Evolutionary conservation across 2,113 vertebrate genomes (phyloP).

Genomic region (Platysteira castanea): DNA sequence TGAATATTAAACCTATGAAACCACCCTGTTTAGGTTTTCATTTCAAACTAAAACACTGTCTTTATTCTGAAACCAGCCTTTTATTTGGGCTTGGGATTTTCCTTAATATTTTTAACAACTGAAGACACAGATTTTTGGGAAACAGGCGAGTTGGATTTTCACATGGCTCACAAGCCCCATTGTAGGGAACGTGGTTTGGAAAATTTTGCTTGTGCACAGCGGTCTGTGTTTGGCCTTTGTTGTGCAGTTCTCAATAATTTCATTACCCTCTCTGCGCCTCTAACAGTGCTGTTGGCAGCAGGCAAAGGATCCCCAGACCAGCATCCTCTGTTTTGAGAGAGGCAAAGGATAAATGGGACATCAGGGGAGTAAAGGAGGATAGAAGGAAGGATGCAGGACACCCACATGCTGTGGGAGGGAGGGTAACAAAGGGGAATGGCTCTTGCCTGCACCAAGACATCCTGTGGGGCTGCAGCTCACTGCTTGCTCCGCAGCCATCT

Average conservation of each 20-base stretch:
- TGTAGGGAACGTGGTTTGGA: not conserved
- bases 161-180: not conserved
- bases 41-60: not conserved
- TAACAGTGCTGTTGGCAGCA: not conserved
- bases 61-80: not conserved
- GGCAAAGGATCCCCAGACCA: not conserved
- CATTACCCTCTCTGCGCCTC: not conserved
- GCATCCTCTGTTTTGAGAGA: not conserved
- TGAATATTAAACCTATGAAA: not conserved
- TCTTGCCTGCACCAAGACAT: not conserved
- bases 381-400: not conserved
- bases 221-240: fast-evolving
- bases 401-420: fast-evolving
- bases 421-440: not conserved
- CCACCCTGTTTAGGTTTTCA: not conserved
- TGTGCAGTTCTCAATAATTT: not conserved
- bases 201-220: not conserved
- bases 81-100: not conserved
- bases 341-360: not conserved
- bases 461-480: not conserved
- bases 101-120: not conserved
- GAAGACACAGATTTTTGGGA: not conserved
- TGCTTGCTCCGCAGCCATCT: not conserved
- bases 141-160: not conserved
- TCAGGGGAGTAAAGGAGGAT: not conserved